Base-by-base conservation (phyloP, 2,888 invertebrate genomes). In the Emmelina monodactyla region DNA sequence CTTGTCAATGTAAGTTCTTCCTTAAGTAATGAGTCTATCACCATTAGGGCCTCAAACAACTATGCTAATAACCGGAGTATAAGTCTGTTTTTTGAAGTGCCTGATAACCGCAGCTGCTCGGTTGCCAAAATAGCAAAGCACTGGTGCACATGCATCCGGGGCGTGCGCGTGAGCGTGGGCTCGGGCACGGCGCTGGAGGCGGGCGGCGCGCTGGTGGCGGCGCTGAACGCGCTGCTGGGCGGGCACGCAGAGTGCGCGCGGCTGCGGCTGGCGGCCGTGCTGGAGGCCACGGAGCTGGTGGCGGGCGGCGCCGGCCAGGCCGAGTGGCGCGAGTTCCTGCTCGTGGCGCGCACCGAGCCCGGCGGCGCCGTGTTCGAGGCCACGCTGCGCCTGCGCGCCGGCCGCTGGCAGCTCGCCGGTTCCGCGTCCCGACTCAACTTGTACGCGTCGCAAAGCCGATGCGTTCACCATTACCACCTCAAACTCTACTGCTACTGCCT, bases 141-240 rank as follows among this genome's bases (percentile, higher is more conserved):
- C 55, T 93, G 88, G 87, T 94, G 94, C 63, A 88, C 89, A 19
- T 94, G 94, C 47, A 87, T 87, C 86, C 53, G 76, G 81, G 39
- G 43, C 16, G 62, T 3, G 3, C 13, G 83, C 42, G 55, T 91
- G 14, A 56, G 79, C 0, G 66, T 69, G 0, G 73, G 82, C 16
- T 82, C 85, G 43, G 46, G 61, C 0, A 56, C 66, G 5, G 87
- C 88, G 0, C 56, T 67, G 5, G 69, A 83, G 22, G 86, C 85
- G 0, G 86, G 88, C 0, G 53, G 69, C 1, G 83, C 83, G 44
- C 65, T 91, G 16, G 82, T 93, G 1, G 56, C 67, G 3, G 70
- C 85, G 41, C 78, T 94, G 28, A 94, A 93, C 55, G 43, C 56
- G 1, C 69, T 87, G 49, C 55, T 93, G 2, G 61, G 58, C 15